These are phyloP conservation scores for Thereva unica DNA, from an alignment of 2,888 invertebrate species.

Conservation along the genomic window DNA sequence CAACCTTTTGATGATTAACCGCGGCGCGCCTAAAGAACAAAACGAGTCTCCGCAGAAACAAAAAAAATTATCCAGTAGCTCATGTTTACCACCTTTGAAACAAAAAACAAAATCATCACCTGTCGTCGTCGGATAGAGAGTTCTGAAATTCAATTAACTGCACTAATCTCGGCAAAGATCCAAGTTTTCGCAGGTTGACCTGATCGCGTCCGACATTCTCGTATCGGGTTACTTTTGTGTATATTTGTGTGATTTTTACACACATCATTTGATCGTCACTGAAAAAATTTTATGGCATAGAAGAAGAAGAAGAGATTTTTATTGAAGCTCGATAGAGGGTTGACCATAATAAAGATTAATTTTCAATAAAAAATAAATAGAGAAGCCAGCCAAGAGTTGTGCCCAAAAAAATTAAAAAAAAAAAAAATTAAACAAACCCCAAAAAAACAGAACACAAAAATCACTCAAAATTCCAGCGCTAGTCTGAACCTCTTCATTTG, in stretches of 20 bases:
- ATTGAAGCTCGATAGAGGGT: too few relatives aligned
- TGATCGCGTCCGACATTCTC: conserved; percentile 27
- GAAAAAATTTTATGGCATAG: conserved; percentile 6
- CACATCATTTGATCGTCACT: conserved; percentile 21
- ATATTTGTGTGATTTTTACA: conserved; percentile 18
- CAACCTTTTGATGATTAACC: too few relatives aligned
- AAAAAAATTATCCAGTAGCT: conserved; percentile 23
- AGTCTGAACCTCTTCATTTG: conserved; percentile 30
- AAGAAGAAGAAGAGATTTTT: conserved; percentile 15
- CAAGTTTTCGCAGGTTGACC: conserved; percentile 33
- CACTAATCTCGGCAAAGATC: conserved; percentile 22
- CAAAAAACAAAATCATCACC: background rate
- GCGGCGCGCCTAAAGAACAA: too few relatives aligned
- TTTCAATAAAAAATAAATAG: conserved; percentile 10
- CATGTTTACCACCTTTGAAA: conserved; percentile 19
- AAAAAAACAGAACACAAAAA: conserved; percentile 11
- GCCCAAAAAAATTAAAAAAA: background rate
- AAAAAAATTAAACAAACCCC: background rate
- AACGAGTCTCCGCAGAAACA: background rate
- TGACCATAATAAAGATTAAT: conserved; percentile 10
- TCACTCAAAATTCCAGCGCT: conserved; percentile 27
- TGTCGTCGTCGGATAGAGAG: background rate
- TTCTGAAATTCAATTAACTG: conserved; percentile 2
- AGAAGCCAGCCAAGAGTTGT: background rate
- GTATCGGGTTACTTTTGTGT: conserved; percentile 20